Evolutionary conservation across 30 jellyfish, hydroid and myxozoan genomes (phyloP).

Genomic region (Catostylus mosaicus): DNA sequence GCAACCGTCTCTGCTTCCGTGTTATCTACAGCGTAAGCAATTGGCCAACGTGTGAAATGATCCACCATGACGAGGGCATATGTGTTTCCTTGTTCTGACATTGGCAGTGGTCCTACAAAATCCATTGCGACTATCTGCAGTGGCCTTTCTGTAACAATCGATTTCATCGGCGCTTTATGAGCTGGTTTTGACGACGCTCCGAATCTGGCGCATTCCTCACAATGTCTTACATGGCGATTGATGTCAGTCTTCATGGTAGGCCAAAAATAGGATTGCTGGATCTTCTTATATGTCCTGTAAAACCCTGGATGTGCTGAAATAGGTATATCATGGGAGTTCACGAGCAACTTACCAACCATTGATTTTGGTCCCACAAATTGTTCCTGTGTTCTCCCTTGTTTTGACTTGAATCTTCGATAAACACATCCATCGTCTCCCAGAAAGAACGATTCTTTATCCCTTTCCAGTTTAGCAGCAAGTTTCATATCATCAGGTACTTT

Average conservation of each 20-base stretch:
- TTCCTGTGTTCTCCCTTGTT: constrained; percentile 8
- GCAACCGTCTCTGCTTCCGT: constrained; percentile 62
- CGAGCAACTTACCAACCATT: constrained; percentile 42
- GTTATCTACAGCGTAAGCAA: constrained; percentile 47
- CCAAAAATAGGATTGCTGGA: constrained; percentile 52
- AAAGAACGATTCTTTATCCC: constrained; percentile 9
- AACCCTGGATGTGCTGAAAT: constrained; percentile 65
- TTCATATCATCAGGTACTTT: constrained; percentile 18
- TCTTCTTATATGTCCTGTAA: constrained; percentile 45
- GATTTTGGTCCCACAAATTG: constrained; percentile 38
- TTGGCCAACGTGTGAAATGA: constrained; percentile 56
- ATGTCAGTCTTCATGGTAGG: constrained; percentile 56
- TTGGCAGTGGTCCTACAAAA: constrained; percentile 55
- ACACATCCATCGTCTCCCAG: constrained; percentile 45
- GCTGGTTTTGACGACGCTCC: constrained; percentile 52
- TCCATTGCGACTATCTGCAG: constrained; percentile 63
- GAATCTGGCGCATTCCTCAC: constrained; percentile 55
- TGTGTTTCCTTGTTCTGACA: constrained; percentile 32
- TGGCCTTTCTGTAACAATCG: constrained; percentile 28
- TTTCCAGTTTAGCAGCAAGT: constrained; percentile 12
- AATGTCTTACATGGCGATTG: constrained; percentile 46
- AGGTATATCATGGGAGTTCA: constrained; percentile 21
- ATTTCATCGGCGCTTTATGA: constrained; percentile 52
- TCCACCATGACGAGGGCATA: constrained; percentile 64
- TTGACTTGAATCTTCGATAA: constrained; percentile 23